Percentiles rank a stretch among this genome's conserved stretches.
phyloP scores from a whole-genome alignment of 2,888 invertebrate species.

The Saturnia pavonia region DNA sequence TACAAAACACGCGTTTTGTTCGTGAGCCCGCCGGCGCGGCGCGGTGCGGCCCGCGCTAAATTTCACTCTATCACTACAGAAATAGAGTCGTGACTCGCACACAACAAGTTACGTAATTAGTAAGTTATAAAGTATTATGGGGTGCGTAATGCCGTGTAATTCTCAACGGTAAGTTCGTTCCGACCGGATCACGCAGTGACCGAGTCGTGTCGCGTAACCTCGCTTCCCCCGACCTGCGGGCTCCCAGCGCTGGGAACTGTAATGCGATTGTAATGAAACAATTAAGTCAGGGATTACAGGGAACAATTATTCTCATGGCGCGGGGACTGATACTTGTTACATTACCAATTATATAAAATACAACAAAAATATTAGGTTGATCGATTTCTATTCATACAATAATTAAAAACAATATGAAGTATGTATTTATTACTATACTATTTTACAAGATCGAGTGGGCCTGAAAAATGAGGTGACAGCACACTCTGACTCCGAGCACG shows the following conservation, averaged over 20 bases:
- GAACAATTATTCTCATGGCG: neutral
- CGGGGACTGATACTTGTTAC: neutral
- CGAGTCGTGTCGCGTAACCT: neutral
- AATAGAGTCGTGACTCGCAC: neutral
- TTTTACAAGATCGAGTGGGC: slow-evolving; percentile 56
- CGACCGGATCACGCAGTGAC: slow-evolving; percentile 1
- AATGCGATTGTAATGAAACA: slow-evolving; percentile 4
- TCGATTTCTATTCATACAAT: neutral
- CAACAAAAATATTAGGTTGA: neutral
- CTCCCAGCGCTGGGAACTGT: slow-evolving; percentile 4
- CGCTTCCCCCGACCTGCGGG: neutral
- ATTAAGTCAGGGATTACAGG: neutral
- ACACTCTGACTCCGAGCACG: slow-evolving; percentile 66
- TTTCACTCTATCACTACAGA: neutral
- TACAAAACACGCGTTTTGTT: slow-evolving; percentile 41
- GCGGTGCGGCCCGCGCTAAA: neutral
- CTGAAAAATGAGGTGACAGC: slow-evolving; percentile 62
- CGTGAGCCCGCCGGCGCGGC: neutral
- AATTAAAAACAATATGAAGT: neutral
- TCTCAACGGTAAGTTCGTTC: slow-evolving; percentile 1
- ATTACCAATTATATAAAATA: no score
- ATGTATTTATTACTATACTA: neutral
- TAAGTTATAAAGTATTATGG: slow-evolving; percentile 9
- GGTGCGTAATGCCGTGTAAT: slow-evolving; percentile 11
- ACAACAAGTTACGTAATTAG: neutral